These are phyloP conservation scores for Balaeniceps rex DNA, from an alignment of 2,113 vertebrate genomes.

Conservation along the genomic window DNA sequence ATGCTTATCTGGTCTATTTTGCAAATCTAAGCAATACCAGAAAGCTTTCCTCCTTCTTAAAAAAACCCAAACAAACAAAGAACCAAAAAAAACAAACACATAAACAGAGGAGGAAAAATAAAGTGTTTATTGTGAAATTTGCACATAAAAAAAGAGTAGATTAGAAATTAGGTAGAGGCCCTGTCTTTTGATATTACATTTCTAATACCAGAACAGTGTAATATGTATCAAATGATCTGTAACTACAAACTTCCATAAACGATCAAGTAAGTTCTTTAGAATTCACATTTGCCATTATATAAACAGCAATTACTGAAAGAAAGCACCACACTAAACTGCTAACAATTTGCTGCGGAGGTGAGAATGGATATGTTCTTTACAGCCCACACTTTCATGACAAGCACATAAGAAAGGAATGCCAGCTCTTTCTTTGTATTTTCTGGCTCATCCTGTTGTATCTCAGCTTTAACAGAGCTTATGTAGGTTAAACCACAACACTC, in stretches of 20 bases:
- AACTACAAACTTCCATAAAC: neutral
- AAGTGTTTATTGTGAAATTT: neutral
- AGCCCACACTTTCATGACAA: neutral
- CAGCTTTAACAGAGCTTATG: neutral
- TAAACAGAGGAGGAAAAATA: neutral
- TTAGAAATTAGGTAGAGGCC: neutral
- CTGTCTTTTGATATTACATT: accelerated
- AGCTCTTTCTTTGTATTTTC: neutral
- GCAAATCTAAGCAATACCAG: neutral
- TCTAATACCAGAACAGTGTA: neutral
- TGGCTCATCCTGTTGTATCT: neutral
- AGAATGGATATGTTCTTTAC: neutral
- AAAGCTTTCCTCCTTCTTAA: neutral
- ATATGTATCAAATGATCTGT: neutral
- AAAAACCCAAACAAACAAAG: no score
- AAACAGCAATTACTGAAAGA: neutral
- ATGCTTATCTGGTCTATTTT: neutral
- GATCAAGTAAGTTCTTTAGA: neutral
- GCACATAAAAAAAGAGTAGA: neutral
- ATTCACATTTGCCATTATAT: neutral
- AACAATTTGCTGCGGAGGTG: neutral
- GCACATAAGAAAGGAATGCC: neutral
- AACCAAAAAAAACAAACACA: neutral
- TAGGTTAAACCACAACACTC: conserved; percentile 25
- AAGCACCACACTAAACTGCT: neutral